Percentiles rank a stretch among this genome's conserved stretches.
Evolutionary conservation across 2,113 vertebrate species (phyloP).

Genomic region (Sitta europaea): DNA sequence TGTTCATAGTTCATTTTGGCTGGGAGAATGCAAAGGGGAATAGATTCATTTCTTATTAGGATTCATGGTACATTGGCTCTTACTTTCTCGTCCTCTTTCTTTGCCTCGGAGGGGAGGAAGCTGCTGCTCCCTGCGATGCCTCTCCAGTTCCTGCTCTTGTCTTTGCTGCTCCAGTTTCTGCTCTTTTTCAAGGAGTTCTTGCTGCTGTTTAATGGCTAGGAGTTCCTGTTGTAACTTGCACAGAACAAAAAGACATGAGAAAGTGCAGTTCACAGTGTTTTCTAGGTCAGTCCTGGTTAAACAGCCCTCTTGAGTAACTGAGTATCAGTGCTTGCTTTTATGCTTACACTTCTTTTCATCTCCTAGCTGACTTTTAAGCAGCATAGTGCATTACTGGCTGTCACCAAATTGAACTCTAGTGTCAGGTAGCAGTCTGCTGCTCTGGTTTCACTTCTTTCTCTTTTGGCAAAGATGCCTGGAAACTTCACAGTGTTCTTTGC

Average conservation of each 20-base stretch:
- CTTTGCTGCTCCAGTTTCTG: conserved; percentile 93
- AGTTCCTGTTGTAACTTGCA: conserved; percentile 97
- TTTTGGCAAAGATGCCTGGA: neutral
- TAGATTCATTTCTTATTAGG: neutral
- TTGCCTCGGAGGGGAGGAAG: conserved; percentile 88
- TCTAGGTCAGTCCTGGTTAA: conserved; percentile 28
- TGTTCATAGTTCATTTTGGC: neutral
- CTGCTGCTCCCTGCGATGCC: conserved; percentile 89
- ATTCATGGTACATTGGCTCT: conserved; percentile 63
- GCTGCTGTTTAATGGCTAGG: conserved; percentile 94
- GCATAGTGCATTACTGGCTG: neutral
- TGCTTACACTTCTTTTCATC: neutral
- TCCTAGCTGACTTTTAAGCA: neutral
- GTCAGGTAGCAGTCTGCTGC: neutral
- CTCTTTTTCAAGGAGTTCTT: conserved; percentile 95
- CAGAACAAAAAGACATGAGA: conserved; percentile 77
- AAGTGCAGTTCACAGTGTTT: conserved; percentile 60
- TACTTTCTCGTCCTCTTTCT: conserved; percentile 96
- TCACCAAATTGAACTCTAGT: neutral
- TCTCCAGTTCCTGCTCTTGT: conserved; percentile 93
- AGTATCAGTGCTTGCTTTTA: neutral
- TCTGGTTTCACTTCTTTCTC: neutral
- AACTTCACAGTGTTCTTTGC: neutral
- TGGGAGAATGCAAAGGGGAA: neutral
- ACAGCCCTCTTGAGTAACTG: neutral